phyloP scores from a whole-genome alignment of 2,797 vertebrate genomes.

The Danio tinwini region DNA sequence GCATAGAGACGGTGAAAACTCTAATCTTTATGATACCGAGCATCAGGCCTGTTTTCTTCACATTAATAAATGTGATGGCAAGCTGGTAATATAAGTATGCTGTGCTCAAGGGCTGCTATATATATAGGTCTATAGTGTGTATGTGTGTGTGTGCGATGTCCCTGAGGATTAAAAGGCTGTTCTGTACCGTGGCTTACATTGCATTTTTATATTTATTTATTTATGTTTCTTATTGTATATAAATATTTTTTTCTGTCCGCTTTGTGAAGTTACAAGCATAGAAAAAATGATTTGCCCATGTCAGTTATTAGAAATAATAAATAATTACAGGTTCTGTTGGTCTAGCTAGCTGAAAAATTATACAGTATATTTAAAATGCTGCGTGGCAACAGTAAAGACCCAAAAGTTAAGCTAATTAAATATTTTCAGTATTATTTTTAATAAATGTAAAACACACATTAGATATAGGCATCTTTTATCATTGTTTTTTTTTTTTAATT shows the following conservation, averaged over 20 bases:
- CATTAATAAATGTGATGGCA: slow-evolving; percentile 47
- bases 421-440: not conserved
- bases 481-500: too few relatives aligned
- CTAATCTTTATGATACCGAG: slow-evolving; percentile 54
- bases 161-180: not conserved
- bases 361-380: not conserved
- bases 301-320: not conserved
- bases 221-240: slow-evolving; percentile 1
- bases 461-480: not conserved
- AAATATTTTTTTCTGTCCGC: slow-evolving; percentile 1
- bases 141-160: not conserved
- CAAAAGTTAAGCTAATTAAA: not conserved
- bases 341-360: not conserved
- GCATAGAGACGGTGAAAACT: slow-evolving; percentile 43
- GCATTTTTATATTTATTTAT: not conserved
- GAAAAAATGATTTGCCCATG: not conserved
- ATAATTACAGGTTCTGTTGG: not conserved
- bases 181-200: slow-evolving; percentile 6
- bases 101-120: slow-evolving; percentile 35
- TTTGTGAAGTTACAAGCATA: slow-evolving; percentile 1
- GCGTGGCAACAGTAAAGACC: not conserved
- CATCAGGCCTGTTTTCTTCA: slow-evolving; percentile 43
- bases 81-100: slow-evolving; percentile 49
- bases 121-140: not conserved
- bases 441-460: not conserved